These are phyloP conservation scores for Cyclophora albipunctata DNA, from an alignment of 2,888 invertebrate species.

Conservation along the genomic window DNA sequence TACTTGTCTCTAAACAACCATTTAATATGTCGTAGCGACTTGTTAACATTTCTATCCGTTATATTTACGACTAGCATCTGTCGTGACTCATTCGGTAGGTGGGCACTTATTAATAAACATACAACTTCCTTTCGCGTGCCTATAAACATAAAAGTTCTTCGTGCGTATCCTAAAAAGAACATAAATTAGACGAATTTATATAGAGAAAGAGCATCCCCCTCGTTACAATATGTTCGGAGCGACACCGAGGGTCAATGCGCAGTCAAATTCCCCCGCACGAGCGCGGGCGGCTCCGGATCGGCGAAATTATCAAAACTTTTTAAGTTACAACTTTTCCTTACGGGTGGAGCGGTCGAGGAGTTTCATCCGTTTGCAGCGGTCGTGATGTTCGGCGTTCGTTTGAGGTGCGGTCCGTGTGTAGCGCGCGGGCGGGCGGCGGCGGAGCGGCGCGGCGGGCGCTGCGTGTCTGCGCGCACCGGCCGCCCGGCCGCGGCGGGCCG, in stretches of 20 bases:
- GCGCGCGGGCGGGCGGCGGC: conserved; percentile 24
- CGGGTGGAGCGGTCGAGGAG: conserved; percentile 47
- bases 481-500: conserved; percentile 11
- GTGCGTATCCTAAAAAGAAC: conserved; percentile 70
- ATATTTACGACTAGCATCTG: conserved; percentile 45
- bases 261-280: conserved; percentile 58
- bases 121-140: conserved; percentile 70
- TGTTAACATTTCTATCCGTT: conserved; percentile 44
- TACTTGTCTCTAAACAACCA: conserved; percentile 20
- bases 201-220: conserved; percentile 70
- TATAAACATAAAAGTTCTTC: conserved; percentile 67
- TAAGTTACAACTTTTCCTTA: conserved; percentile 68
- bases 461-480: conserved; percentile 31
- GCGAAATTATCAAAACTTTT: conserved; percentile 71
- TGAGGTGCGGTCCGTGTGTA: conserved; percentile 46
- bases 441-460: conserved; percentile 42
- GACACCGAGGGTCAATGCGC: conserved; percentile 63
- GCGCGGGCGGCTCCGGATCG: conserved; percentile 51
- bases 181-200: conserved; percentile 73
- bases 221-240: conserved; percentile 69
- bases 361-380: conserved; percentile 52
- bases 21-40: conserved; percentile 37
- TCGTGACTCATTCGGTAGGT: conserved; percentile 46
- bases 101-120: conserved; percentile 60
- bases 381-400: conserved; percentile 24